phyloP scores from a whole-genome alignment of 1,140 invertebrate species.

The Drosophila mayri region DNA sequence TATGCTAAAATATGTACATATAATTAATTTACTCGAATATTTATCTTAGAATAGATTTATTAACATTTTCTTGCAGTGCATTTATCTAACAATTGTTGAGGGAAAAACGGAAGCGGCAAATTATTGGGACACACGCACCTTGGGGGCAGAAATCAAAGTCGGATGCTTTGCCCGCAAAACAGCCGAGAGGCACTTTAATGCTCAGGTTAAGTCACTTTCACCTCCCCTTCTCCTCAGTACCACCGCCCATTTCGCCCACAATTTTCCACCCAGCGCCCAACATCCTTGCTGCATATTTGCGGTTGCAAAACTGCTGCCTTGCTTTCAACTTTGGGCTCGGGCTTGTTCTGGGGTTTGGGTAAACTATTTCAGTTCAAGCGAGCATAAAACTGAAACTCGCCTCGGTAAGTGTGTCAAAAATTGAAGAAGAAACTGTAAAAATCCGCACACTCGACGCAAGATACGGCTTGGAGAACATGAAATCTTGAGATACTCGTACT shows the following conservation, averaged over 20 bases:
- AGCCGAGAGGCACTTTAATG: constrained; percentile 71
- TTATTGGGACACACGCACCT: constrained; percentile 53
- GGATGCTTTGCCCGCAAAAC: constrained; percentile 44
- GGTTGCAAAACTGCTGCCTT: constrained; percentile 66
- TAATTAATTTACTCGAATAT: too few species aligned
- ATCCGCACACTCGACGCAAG: constrained; percentile 33
- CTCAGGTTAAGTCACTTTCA: constrained; percentile 38
- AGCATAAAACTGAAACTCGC: constrained; percentile 75
- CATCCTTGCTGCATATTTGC: constrained; percentile 68
- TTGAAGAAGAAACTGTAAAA: constrained; percentile 55
- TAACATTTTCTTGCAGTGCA: constrained; percentile 8
- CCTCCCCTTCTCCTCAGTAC: background rate
- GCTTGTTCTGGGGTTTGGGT: constrained; percentile 18
- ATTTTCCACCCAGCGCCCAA: constrained; percentile 29
- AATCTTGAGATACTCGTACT: constrained; percentile 36
- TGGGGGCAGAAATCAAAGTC: constrained; percentile 69
- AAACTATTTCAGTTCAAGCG: constrained; percentile 70
- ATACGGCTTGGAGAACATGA: constrained; percentile 22
- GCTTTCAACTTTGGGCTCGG: constrained; percentile 50
- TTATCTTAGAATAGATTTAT: background rate
- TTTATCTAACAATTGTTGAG: constrained; percentile 10
- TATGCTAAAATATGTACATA: too few species aligned
- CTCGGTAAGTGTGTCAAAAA: constrained; percentile 75
- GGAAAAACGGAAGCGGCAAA: constrained; percentile 21
- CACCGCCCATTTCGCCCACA: constrained; percentile 12